phyloP scores from a whole-genome alignment of 2,888 invertebrate species.

The Tyria jacobaeae region DNA sequence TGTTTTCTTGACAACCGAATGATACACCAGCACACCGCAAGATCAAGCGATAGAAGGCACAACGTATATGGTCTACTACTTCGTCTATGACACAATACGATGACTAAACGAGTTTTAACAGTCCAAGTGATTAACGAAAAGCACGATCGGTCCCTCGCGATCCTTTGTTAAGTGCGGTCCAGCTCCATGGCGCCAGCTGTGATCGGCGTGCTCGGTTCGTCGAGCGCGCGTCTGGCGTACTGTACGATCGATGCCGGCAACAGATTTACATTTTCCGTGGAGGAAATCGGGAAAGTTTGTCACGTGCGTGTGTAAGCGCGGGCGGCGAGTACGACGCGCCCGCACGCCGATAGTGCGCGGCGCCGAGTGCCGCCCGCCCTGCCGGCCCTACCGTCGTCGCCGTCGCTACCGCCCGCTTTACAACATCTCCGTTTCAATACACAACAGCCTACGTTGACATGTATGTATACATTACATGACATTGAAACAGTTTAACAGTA shows the following conservation, averaged over 20 bases:
- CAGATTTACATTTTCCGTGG: constrained; percentile 85
- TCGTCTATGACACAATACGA: constrained; percentile 70
- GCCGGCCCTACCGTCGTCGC: constrained; percentile 59
- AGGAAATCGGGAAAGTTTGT: constrained; percentile 86
- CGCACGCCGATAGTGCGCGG: constrained; percentile 83
- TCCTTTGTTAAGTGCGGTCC: constrained; percentile 80
- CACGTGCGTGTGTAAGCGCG: constrained; percentile 73
- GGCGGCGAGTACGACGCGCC: constrained; percentile 81
- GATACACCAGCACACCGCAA: constrained; percentile 63
- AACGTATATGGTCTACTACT: constrained; percentile 82
- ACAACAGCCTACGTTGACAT: constrained; percentile 56
- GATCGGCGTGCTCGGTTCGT: constrained; percentile 73
- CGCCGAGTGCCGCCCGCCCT: constrained; percentile 85
- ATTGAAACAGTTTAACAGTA: constrained; percentile 50
- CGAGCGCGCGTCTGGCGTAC: constrained; percentile 76
- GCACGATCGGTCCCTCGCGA: constrained; percentile 59
- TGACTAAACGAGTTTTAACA: constrained; percentile 59
- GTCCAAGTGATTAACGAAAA: constrained; percentile 64
- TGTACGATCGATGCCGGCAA: constrained; percentile 83
- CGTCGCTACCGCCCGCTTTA: constrained; percentile 45
- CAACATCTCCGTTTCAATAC: constrained; percentile 41
- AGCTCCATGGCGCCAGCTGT: constrained; percentile 82
- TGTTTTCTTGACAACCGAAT: constrained; percentile 53
- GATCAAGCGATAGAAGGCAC: constrained; percentile 79
- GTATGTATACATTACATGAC: constrained; percentile 65